A percentile compares a stretch with the other conserved stretches of the same genome.
Evolutionary conservation across 2,113 vertebrate genomes (phyloP).

Genomic region (Cavia porcellus): DNA sequence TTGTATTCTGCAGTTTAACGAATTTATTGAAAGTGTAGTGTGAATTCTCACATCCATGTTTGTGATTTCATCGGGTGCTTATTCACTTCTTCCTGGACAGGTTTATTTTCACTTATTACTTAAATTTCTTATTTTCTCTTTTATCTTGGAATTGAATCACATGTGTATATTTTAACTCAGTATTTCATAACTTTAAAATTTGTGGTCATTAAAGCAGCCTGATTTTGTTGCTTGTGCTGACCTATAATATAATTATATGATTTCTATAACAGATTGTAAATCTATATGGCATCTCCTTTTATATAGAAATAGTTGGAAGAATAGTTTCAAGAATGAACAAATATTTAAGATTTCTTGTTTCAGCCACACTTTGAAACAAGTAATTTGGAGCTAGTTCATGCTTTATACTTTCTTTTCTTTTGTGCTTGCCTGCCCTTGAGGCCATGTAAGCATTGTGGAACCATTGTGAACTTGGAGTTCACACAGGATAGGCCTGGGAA

Average conservation of each 20-base stretch:
- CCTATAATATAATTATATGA: background rate
- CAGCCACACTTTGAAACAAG: background rate
- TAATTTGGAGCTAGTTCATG: background rate
- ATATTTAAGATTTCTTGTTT: background rate
- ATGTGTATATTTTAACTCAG: background rate
- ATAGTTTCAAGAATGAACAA: background rate
- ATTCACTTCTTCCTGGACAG: background rate
- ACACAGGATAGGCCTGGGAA: accelerated
- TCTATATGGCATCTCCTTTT: background rate
- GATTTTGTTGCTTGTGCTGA: background rate
- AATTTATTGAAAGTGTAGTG: background rate
- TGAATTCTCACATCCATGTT: background rate
- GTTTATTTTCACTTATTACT: background rate
- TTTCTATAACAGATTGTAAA: background rate
- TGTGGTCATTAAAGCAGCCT: background rate
- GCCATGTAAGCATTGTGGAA: background rate
- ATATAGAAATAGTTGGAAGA: background rate
- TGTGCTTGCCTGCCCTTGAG: background rate
- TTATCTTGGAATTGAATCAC: background rate
- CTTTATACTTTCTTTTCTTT: background rate
- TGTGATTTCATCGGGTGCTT: background rate
- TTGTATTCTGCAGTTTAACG: background rate
- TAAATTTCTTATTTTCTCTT: background rate
- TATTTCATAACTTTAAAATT: background rate
- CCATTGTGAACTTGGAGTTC: background rate